A percentile compares a stretch with the other conserved stretches of the same genome.
Conservation (phyloP, 1,140 invertebrate species). For the Drosophila sechellia region DNA sequence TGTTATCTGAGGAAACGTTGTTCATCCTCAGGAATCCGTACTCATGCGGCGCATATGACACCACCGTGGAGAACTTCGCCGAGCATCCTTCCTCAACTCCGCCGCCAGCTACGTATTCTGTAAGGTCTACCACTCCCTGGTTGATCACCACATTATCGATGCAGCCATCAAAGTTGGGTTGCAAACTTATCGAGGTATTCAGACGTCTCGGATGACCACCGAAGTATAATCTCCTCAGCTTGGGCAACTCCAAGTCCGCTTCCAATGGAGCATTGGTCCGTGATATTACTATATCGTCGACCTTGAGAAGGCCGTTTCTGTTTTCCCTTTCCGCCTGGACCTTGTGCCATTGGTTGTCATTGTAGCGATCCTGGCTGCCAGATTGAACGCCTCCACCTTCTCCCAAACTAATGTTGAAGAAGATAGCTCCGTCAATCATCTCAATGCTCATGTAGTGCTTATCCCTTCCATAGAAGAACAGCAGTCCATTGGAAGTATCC, state of each 20-base stretch:
- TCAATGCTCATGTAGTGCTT: constrained; percentile 94
- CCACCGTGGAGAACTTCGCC: constrained; percentile 85
- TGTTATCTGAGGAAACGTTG: constrained; percentile 86
- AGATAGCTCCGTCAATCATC: constrained; percentile 90
- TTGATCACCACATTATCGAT: constrained; percentile 93
- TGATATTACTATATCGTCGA: constrained; percentile 87
- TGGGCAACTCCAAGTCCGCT: constrained; percentile 85
- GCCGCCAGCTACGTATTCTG: constrained; percentile 90
- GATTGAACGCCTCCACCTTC: constrained; percentile 86
- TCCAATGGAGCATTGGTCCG: constrained; percentile 79
- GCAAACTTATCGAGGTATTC: constrained; percentile 88
- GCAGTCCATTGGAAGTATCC: constrained; percentile 91
- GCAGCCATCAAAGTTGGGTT: constrained; percentile 96
- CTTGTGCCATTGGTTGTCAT: constrained; percentile 94
- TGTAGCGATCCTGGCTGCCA: constrained; percentile 87
- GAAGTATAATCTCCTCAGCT: constrained; percentile 91
- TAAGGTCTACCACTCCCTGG: constrained; percentile 91
- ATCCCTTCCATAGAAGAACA: constrained; percentile 93
- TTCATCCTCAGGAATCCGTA: constrained; percentile 88
- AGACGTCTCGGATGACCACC: constrained; percentile 93
- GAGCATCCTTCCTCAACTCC: constrained; percentile 95
- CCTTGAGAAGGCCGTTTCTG: constrained; percentile 88
- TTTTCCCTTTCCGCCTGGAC: constrained; percentile 89
- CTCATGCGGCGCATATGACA: constrained; percentile 85
- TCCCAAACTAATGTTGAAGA: constrained; percentile 90